phyloP scores from a whole-genome alignment of 2,888 invertebrate genomes.

The Neria commutata region DNA sequence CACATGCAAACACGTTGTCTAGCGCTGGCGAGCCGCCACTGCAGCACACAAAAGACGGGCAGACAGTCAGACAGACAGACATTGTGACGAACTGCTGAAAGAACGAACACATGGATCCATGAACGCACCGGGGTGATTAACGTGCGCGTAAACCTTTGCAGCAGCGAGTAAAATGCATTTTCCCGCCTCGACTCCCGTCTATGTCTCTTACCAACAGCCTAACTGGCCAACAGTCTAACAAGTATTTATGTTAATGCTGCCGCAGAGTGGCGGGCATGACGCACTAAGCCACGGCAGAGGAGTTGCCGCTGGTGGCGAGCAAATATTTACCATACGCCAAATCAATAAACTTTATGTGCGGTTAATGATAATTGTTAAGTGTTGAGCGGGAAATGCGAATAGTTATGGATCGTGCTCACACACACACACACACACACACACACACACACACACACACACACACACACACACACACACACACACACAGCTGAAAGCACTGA shows the following conservation, averaged over 20 bases:
- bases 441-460: too few relatives aligned
- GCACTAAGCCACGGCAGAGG: background rate
- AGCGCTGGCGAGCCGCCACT: background rate
- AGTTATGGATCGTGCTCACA: background rate
- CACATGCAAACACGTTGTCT: too few relatives aligned
- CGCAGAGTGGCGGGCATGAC: background rate
- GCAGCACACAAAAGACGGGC: too few relatives aligned
- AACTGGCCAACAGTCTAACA: too few relatives aligned
- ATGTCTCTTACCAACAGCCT: conserved; percentile 21
- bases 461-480: too few relatives aligned
- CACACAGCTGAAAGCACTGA: too few relatives aligned
- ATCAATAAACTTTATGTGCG: conserved; percentile 11
- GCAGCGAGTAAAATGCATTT: too few relatives aligned
- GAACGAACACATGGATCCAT: too few relatives aligned
- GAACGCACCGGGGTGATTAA: too few relatives aligned
- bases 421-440: too few relatives aligned
- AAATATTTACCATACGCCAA: background rate
- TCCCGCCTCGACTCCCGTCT: background rate
- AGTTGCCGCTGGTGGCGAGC: background rate
- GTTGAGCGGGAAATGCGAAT: conserved; percentile 4
- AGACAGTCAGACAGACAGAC: too few relatives aligned
- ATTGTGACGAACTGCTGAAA: too few relatives aligned
- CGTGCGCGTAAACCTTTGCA: background rate
- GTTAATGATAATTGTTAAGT: conserved; percentile 15
- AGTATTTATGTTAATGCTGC: conserved; percentile 49